Evolutionary conservation across 2,888 invertebrate genomes (phyloP).

Genomic region (Eupithecia inturbata): DNA sequence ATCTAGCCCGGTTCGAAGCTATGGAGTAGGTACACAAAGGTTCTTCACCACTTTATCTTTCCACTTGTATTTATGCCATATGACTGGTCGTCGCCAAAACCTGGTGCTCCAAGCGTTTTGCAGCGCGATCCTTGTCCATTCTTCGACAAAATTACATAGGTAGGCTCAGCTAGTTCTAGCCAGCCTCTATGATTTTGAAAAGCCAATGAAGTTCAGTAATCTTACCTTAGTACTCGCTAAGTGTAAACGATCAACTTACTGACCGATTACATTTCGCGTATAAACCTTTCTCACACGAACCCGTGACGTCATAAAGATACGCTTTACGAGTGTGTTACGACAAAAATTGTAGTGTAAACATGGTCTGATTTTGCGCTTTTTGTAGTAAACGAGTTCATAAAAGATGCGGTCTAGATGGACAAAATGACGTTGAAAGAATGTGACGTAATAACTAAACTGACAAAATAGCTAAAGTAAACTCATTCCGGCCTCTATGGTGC

Average conservation of each 20-base stretch:
- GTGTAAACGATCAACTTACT: slow-evolving; percentile 40
- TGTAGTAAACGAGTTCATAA: background rate
- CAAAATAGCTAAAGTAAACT: background rate
- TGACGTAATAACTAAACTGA: background rate
- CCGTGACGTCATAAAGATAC: slow-evolving; percentile 34
- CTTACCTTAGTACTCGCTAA: background rate
- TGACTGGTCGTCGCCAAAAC: too few species aligned
- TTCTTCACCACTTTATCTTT: too few species aligned
- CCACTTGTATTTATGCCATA: too few species aligned
- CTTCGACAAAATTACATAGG: too few species aligned
- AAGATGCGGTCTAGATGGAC: background rate
- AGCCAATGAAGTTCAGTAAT: too few species aligned
- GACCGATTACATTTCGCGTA: slow-evolving; percentile 61
- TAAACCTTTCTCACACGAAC: slow-evolving; percentile 42
- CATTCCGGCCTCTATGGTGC: too few species aligned
- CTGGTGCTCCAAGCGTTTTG: too few species aligned
- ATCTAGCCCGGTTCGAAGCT: too few species aligned
- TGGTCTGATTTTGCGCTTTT: slow-evolving; percentile 5
- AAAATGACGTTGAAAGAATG: background rate
- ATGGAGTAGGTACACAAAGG: too few species aligned
- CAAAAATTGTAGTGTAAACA: background rate
- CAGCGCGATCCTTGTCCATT: too few species aligned
- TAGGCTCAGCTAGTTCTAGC: too few species aligned
- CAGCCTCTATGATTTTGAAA: too few species aligned
- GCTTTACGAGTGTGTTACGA: slow-evolving; percentile 22